Conservation (phyloP, 2,888 invertebrate species). For the Heliothis peltigera region DNA sequence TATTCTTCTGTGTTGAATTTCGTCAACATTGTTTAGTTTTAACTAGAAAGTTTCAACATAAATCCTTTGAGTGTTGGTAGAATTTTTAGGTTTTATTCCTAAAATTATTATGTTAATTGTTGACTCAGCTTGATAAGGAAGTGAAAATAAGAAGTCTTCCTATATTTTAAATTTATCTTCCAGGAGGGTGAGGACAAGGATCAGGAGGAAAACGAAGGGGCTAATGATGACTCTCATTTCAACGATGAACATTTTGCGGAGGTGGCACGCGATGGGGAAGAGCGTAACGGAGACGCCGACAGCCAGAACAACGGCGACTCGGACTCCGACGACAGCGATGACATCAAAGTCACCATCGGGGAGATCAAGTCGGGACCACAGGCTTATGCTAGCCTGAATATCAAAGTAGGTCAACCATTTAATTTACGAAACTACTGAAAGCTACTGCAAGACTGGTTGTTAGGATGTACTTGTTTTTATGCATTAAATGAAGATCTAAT, state of each 20-base stretch:
- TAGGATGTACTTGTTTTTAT: too few species aligned
- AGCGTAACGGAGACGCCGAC: slow-evolving; percentile 83
- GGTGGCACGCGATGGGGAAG: slow-evolving; percentile 79
- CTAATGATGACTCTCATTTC: slow-evolving; percentile 87
- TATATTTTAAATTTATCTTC: slow-evolving; percentile 15
- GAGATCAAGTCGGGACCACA: slow-evolving; percentile 94
- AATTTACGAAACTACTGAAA: background rate
- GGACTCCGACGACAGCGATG: slow-evolving; percentile 94
- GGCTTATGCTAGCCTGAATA: slow-evolving; percentile 93
- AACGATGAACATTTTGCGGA: slow-evolving; percentile 88
- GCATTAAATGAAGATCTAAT: too few species aligned
- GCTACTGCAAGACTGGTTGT: too few species aligned
- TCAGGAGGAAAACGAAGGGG: slow-evolving; percentile 83
- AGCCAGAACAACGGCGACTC: slow-evolving; percentile 90
- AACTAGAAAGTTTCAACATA: background rate
- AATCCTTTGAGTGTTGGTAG: too few species aligned
- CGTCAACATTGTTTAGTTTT: background rate
- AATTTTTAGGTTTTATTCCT: too few species aligned
- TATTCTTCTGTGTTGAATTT: background rate
- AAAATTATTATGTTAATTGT: background rate
- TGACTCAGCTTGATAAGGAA: background rate
- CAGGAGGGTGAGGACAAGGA: slow-evolving; percentile 86
- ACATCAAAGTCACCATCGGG: slow-evolving; percentile 97
- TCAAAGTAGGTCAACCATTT: slow-evolving; percentile 87
- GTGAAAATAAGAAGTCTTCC: background rate